Percentiles rank a stretch among this genome's conserved stretches.
phyloP scores from a whole-genome alignment of 2,113 vertebrate species.

The Halichoeres trimaculatus region DNA sequence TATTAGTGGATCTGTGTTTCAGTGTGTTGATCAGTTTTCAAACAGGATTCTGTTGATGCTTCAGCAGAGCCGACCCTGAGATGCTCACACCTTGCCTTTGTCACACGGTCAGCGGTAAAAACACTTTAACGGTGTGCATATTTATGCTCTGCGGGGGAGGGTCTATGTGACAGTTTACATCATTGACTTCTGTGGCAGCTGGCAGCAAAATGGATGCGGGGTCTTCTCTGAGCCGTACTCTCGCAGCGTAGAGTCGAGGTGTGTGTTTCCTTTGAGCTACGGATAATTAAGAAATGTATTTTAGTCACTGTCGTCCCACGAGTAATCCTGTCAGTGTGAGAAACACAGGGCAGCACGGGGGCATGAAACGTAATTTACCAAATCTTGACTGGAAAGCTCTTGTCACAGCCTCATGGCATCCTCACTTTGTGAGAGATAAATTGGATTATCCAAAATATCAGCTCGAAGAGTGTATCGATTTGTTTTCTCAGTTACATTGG shows the following conservation, averaged over 20 bases:
- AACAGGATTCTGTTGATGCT: slow-evolving; percentile 16
- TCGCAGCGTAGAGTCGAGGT: background rate
- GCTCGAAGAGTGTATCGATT: background rate
- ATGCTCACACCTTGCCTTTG: slow-evolving; percentile 21
- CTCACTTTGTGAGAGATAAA: background rate
- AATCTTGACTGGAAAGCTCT: background rate
- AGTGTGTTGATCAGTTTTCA: slow-evolving; percentile 51
- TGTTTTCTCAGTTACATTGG: background rate
- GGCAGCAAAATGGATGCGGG: slow-evolving; percentile 5
- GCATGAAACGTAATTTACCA: slow-evolving; percentile 1
- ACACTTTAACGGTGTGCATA: slow-evolving; percentile 7
- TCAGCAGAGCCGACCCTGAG: background rate
- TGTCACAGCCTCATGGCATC: background rate
- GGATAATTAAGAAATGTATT: slow-evolving; percentile 55
- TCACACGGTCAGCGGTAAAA: slow-evolving; percentile 9
- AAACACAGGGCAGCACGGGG: background rate
- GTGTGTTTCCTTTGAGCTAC: slow-evolving; percentile 12
- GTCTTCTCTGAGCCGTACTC: slow-evolving; percentile 8
- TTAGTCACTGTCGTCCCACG: slow-evolving; percentile 10
- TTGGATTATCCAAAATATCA: background rate
- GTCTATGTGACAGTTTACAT: slow-evolving; percentile 16
- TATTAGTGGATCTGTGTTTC: slow-evolving; percentile 42
- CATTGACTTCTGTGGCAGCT: slow-evolving; percentile 7
- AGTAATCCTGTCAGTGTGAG: slow-evolving; percentile 8
- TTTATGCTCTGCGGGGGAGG: slow-evolving; percentile 4